Evolutionary conservation across 2,113 vertebrate genomes (phyloP), one percentile per base, ranked within the genome.

Genomic region (Pygoscelis adeliae): DNA sequence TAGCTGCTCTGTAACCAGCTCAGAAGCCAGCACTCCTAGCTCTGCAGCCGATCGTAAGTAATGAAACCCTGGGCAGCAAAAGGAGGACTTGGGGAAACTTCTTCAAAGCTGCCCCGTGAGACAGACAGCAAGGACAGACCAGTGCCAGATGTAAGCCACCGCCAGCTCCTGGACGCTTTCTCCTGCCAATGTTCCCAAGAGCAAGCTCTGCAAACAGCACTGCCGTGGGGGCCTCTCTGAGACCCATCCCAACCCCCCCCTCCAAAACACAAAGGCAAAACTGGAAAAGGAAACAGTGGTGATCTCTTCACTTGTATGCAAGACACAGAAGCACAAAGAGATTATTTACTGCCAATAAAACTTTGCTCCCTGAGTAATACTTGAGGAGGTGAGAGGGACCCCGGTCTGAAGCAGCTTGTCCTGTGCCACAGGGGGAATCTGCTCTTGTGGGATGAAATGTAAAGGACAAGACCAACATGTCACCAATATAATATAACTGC

Each of bases 181-280:
- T 85, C 11, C 44, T 79, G 32, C 9, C 26, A 8, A 0, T 4
- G 23, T 3, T 72, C 25, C 16, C 38, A 76, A 29, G 23, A 62
- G 15, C 17, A 85, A 40, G 11, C 29, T 71, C 66, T 50, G 53
- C 63, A 73, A 83, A 59, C 15, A 38, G 3, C 23, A 36, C 22
- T 71, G 50, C 30, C 17, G 8, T 11, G 15, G 32, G 32, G 32
- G 0, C 7, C 4, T n/a, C 40, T 42, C 14, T 5, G 25, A 88
- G 20, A 11, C 46, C 9, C 30, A 38, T 6, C 40, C 44, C 65
- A 22, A 15, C 5, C 2, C 3, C 5, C 2, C 3, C 15, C 53
- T 53, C 42, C 22, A 17, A 70, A 73, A 13, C 19, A 59, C 23
- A 42, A 40, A 50, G 19, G 36, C 3, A 34, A 86, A 65, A 23